Conservation (phyloP, 2,113 vertebrate genomes). For the Crotalus helleri region DNA sequence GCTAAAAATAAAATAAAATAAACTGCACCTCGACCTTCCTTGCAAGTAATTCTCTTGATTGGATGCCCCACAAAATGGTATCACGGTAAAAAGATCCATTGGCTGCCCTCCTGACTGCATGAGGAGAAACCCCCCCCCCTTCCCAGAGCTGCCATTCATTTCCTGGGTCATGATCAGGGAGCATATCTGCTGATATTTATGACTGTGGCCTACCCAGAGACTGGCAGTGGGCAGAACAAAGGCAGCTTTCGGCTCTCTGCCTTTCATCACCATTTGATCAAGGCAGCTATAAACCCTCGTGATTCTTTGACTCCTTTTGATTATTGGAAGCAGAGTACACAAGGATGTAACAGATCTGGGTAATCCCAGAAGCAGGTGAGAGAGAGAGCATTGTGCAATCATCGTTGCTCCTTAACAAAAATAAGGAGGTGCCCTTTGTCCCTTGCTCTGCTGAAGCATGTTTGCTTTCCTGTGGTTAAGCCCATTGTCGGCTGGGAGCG, state of each 20-base stretch:
- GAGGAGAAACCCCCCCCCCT: background rate
- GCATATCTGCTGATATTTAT: slow-evolving; percentile 7
- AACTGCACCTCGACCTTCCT: background rate
- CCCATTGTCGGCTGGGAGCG: background rate
- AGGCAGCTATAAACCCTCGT: slow-evolving; percentile 1
- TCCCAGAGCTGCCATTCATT: slow-evolving; percentile 11
- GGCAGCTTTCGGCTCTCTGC: background rate
- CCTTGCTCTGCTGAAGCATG: slow-evolving; percentile 11
- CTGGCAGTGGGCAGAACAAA: slow-evolving; percentile 11
- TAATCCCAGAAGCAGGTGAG: slow-evolving; percentile 18
- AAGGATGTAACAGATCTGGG: slow-evolving; percentile 18
- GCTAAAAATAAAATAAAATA: background rate
- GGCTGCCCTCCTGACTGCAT: background rate
- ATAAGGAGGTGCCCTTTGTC: slow-evolving; percentile 5
- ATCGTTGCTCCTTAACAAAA: background rate
- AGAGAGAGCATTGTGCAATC: background rate
- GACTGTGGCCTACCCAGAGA: background rate
- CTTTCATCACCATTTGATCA: slow-evolving; percentile 8
- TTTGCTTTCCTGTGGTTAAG: slow-evolving; percentile 16
- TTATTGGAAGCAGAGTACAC: slow-evolving; percentile 22
- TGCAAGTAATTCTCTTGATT: background rate
- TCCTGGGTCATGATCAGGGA: slow-evolving; percentile 4
- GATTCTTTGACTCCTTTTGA: slow-evolving; percentile 21
- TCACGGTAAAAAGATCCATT: background rate
- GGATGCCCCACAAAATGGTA: background rate